Evolutionary conservation across 1,140 invertebrate species (phyloP).

Genomic region (Rhizoglyphus robini): DNA sequence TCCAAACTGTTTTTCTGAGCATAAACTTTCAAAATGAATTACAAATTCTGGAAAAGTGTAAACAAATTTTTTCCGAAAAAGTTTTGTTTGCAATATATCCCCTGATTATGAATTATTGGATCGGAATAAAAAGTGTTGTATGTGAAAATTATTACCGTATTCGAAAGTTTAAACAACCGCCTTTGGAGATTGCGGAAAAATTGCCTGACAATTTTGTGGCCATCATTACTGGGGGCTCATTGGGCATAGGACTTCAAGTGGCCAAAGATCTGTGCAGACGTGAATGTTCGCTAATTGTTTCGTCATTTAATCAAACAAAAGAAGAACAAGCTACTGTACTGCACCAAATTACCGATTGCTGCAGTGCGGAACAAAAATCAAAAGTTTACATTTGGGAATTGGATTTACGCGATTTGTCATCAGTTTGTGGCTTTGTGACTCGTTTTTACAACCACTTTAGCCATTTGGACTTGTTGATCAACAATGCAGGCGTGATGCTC

Average conservation of each 20-base stretch:
- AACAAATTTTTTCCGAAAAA: too few relatives aligned
- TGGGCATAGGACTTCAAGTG: constrained; percentile 67
- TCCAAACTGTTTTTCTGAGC: too few relatives aligned
- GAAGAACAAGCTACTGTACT: not conserved
- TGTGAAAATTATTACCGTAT: too few relatives aligned
- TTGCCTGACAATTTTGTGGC: constrained; percentile 13
- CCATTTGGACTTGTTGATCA: constrained; percentile 30
- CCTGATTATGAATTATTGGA: too few relatives aligned
- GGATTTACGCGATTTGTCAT: constrained; percentile 47
- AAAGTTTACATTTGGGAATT: constrained; percentile 39
- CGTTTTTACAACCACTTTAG: not conserved
- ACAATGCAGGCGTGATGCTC: constrained; percentile 68
- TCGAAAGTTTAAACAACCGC: too few relatives aligned
- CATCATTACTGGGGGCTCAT: constrained; percentile 55
- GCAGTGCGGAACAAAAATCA: too few relatives aligned
- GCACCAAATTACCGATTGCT: too few relatives aligned
- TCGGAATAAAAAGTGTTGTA: too few relatives aligned
- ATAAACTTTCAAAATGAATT: too few relatives aligned
- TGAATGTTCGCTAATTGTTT: constrained; percentile 69
- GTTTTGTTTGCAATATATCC: too few relatives aligned
- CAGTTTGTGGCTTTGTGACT: constrained; percentile 55
- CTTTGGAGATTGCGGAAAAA: too few relatives aligned
- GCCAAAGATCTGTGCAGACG: constrained; percentile 59
- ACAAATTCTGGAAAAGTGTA: too few relatives aligned
- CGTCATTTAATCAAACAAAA: constrained; percentile 36